Conservation (phyloP, 2,888 invertebrate species). For the Copidosoma aretas region DNA sequence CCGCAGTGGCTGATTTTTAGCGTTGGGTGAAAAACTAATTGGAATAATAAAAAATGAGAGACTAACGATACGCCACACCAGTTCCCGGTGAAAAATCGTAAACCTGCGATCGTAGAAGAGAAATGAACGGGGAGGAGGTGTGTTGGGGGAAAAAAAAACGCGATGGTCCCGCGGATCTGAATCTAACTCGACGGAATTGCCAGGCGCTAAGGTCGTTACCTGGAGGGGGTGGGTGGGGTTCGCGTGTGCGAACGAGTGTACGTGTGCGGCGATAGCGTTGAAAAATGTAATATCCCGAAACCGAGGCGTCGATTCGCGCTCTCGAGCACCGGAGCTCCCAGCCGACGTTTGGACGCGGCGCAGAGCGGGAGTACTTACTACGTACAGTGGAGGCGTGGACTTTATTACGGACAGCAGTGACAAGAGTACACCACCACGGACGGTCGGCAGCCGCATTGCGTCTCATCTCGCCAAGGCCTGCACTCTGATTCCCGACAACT, state of each 20-base stretch:
- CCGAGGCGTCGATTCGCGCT: no score
- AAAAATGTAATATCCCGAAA: no score
- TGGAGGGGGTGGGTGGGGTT: background rate
- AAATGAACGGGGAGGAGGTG: background rate
- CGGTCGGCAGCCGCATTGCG: background rate
- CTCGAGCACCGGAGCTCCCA: no score
- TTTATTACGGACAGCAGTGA: no score
- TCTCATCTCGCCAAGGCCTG: background rate
- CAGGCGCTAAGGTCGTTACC: constrained; percentile 2
- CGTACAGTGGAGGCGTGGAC: no score
- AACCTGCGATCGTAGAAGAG: background rate
- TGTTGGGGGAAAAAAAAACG: background rate
- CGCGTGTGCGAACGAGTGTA: background rate
- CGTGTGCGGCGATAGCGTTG: no score
- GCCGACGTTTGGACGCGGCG: no score
- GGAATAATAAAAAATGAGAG: no score
- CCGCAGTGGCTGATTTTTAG: background rate
- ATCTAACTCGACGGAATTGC: background rate
- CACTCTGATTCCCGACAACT: constrained; percentile 1
- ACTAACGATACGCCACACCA: no score
- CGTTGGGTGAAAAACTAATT: background rate
- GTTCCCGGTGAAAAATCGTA: no score
- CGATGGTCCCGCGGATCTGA: background rate
- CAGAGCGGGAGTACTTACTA: no score
- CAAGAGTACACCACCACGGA: no score